Percentiles rank a stretch among this genome's conserved stretches.
Evolutionary conservation across 2,113 vertebrate species (phyloP).

Genomic region (Corythornis madagascariensis): DNA sequence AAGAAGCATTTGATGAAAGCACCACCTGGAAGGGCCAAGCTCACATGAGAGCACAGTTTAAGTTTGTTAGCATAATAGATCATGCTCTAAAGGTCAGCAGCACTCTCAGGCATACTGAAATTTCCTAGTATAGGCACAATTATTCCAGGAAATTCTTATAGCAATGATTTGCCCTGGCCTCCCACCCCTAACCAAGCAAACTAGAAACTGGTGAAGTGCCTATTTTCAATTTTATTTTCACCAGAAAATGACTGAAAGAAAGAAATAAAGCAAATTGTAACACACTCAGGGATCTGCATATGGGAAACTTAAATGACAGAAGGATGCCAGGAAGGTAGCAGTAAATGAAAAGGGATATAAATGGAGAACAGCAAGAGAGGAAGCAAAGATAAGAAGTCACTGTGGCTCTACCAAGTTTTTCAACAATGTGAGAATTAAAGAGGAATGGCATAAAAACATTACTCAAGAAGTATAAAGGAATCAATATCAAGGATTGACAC

Average conservation of each 20-base stretch:
- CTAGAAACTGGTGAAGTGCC: neutral
- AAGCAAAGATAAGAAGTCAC: neutral
- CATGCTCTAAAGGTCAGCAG: constrained; percentile 16
- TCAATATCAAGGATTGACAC: neutral
- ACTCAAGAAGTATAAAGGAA: neutral
- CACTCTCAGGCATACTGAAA: neutral
- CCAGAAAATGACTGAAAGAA: neutral
- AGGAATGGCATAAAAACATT: neutral
- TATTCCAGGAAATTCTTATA: neutral
- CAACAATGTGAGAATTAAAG: neutral
- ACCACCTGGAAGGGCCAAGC: neutral
- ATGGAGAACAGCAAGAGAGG: neutral
- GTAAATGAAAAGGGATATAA: neutral
- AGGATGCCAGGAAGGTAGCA: neutral
- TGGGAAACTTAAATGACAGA: constrained; percentile 1
- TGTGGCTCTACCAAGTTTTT: neutral
- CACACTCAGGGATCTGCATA: neutral
- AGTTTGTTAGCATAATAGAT: constrained; percentile 3
- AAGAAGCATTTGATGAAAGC: neutral
- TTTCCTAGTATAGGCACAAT: neutral
- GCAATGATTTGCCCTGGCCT: neutral
- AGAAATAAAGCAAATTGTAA: neutral
- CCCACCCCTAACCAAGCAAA: neutral
- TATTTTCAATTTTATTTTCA: neutral
- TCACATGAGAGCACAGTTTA: neutral